These are phyloP conservation scores for Aurelia aurita DNA, from an alignment of 30 jellyfish, hydroid and myxozoan species.

Conservation along the genomic window DNA sequence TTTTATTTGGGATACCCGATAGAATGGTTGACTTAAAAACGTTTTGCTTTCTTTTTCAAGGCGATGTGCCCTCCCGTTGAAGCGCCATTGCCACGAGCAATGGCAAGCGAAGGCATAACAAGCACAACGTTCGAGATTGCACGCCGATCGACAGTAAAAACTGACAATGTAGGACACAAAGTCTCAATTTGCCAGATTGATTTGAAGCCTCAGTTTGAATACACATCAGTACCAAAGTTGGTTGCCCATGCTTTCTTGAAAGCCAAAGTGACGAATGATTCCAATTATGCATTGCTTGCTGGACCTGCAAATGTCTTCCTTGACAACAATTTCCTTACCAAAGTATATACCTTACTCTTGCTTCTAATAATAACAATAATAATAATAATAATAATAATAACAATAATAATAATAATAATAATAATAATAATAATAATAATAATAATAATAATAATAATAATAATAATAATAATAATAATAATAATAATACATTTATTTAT, in stretches of 20 bases:
- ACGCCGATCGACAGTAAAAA: conserved; percentile 79
- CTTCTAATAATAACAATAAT: too few species aligned
- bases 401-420: too few species aligned
- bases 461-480: too few species aligned
- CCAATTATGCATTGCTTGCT: conserved; percentile 88
- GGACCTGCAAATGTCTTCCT: conserved; percentile 93
- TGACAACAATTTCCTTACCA: conserved; percentile 89
- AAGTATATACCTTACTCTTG: conserved; percentile 41
- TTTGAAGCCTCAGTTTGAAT: conserved; percentile 84
- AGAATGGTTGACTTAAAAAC: conserved; percentile 72
- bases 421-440: too few species aligned
- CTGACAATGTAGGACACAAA: conserved; percentile 83
- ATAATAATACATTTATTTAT: too few species aligned
- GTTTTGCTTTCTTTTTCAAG: conserved; percentile 69
- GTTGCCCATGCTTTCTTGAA: conserved; percentile 93
- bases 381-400: too few species aligned
- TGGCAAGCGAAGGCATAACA: conserved; percentile 81
- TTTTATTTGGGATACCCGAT: conserved; percentile 48
- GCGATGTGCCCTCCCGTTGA: conserved; percentile 49
- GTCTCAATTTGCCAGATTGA: conserved; percentile 85
- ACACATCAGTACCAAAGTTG: conserved; percentile 74
- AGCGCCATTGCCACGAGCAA: conserved; percentile 27
- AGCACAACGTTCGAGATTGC: conserved; percentile 88
- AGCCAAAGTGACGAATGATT: conserved; percentile 83
- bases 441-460: too few species aligned